Base-by-base conservation (phyloP, 2,113 vertebrate genomes). In the Pelodiscus sinensis region DNA sequence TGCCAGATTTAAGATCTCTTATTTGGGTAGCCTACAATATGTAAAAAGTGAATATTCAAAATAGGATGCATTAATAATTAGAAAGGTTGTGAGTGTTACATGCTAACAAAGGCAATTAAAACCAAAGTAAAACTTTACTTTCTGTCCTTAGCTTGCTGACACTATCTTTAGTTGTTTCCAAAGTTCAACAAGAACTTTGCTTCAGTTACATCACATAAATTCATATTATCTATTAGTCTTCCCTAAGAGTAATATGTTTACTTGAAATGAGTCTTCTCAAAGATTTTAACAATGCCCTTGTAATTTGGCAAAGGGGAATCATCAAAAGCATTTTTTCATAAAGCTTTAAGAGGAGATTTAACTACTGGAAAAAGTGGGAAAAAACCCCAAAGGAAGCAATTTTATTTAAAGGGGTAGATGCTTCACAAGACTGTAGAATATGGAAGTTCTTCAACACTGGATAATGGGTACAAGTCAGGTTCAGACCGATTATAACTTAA, bases 221-320 rank as follows among this genome's bases (percentile, higher is more conserved):
- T 94, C 86, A 86, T 54, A n/a, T 24, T 87, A 31, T 9, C 73
- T n/a, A 82, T 90, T 88, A 81, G 73, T 91, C 83, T 77, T 2
- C 57, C 24, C 44, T 44, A 44, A 44, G 44, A 44, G 44, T 6
- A 44, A 44, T 44, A 44, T 44, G 44, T 44, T 44, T 44, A 44
- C 44, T 44, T 44, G 54, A 22, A 55, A 58, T 55, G 24, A 90
- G 3, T 18, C 60, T 65, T 79, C 7, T 3, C 15, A 35, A 86
- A 62, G 0, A 1, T 62, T 44, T 91, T 75, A 10, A 4, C 8
- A 57, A 15, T 56, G 16, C 31, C 80, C 51, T 87, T n/a, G 2
- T 8, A 35, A 21, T 1, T 88, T 52, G 68, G 50, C 62, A 86
- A 84, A 91, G 78, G 15, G 14, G 24, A 2, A 25, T 3, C 16